Conservation (phyloP, 2,888 invertebrate species). For the Vesta saturnalis region DNA sequence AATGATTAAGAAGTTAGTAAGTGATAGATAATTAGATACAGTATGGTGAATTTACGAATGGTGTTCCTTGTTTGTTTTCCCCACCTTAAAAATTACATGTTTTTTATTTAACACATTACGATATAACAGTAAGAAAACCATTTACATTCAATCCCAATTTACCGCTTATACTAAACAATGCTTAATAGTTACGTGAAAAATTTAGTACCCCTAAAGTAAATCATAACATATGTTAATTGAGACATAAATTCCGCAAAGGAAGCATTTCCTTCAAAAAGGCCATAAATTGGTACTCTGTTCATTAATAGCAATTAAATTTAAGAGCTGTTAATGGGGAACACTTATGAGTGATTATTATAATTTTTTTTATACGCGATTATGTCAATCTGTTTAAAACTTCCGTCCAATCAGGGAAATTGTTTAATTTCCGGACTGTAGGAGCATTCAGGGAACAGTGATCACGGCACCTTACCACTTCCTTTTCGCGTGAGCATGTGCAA, state of each 20-base stretch:
- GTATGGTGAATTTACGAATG: slow-evolving; percentile 2
- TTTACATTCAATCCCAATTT: background rate
- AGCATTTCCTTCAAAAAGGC: background rate
- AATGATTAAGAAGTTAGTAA: slow-evolving; percentile 5
- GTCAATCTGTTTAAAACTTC: slow-evolving; percentile 54
- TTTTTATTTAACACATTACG: slow-evolving; percentile 13
- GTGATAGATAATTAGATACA: slow-evolving; percentile 17
- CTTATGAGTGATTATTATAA: slow-evolving; percentile 20
- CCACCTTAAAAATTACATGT: slow-evolving; percentile 10
- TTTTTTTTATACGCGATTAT: slow-evolving; percentile 39
- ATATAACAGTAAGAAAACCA: too few species aligned
- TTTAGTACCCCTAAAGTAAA: background rate
- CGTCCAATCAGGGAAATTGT: slow-evolving; percentile 58
- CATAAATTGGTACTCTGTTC: background rate
- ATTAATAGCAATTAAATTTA: slow-evolving; percentile 4
- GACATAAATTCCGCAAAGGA: too few species aligned
- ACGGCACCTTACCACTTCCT: slow-evolving; percentile 46
- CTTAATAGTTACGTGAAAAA: background rate
- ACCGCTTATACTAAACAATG: background rate
- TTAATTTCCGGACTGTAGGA: slow-evolving; percentile 58
- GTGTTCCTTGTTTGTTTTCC: slow-evolving; percentile 10
- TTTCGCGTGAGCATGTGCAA: slow-evolving; percentile 48
- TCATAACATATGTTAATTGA: too few species aligned
- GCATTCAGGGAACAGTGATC: slow-evolving; percentile 39
- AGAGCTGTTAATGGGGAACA: slow-evolving; percentile 9